phyloP scores from a whole-genome alignment of 2,113 vertebrate genomes.

The Gymnarchus niloticus region DNA sequence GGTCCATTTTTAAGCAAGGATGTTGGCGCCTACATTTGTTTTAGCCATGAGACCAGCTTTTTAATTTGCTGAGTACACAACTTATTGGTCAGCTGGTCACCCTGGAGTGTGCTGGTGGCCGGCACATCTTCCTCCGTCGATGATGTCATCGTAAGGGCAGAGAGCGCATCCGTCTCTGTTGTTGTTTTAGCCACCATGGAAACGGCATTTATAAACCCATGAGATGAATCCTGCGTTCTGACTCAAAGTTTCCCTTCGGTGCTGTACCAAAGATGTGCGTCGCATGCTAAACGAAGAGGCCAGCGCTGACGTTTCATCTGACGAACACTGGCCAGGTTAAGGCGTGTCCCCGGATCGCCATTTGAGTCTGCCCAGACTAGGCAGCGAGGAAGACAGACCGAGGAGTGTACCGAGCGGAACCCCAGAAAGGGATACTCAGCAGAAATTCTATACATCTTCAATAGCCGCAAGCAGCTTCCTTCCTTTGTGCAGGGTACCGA shows the following conservation, averaged over 20 bases:
- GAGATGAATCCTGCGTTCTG: constrained; percentile 1
- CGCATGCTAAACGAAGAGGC: background rate
- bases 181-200: background rate
- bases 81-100: background rate
- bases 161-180: background rate
- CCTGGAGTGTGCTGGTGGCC: background rate
- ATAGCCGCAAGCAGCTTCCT: constrained; percentile 49
- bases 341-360: background rate
- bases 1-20: background rate
- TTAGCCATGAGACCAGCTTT: background rate
- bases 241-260: background rate
- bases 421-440: constrained; percentile 49
- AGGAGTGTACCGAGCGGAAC: background rate
- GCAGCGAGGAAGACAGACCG: background rate
- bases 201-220: background rate
- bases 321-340: background rate
- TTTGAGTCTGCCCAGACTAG: background rate
- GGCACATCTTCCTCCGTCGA: background rate
- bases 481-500: constrained; percentile 46
- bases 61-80: background rate
- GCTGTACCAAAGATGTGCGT: background rate
- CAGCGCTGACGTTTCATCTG: background rate
- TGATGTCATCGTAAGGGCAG: background rate
- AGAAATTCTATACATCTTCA: constrained; percentile 58
- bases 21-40: background rate